phyloP scores from a whole-genome alignment of 2,888 invertebrate species.

The Nemurella pictetii region DNA sequence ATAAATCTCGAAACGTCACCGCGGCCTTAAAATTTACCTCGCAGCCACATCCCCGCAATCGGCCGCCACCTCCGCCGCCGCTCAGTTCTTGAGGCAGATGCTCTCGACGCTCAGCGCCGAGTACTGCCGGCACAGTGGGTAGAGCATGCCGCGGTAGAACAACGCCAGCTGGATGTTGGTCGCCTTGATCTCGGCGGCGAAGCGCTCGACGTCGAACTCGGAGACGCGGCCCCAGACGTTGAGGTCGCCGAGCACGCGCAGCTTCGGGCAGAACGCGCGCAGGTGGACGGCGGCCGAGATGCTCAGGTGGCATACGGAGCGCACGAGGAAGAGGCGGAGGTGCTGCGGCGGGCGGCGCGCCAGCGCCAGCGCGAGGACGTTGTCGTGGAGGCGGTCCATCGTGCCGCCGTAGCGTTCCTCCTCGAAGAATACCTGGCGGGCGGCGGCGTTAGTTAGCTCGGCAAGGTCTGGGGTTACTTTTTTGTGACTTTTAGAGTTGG shows the following conservation, averaged over 20 bases:
- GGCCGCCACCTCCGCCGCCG: no score
- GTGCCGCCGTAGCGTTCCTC: slow-evolving; percentile 35
- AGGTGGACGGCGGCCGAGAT: slow-evolving; percentile 33
- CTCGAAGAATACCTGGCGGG: slow-evolving; percentile 36
- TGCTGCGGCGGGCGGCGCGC: slow-evolving; percentile 31
- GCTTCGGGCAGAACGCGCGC: slow-evolving; percentile 34
- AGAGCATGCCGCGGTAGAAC: slow-evolving; percentile 33
- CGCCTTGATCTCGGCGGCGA: slow-evolving; percentile 33
- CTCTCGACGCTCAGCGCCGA: not conserved
- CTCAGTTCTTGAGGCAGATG: not conserved
- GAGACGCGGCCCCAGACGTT: slow-evolving; percentile 33
- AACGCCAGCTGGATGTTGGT: slow-evolving; percentile 36
- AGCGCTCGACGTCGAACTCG: slow-evolving; percentile 33
- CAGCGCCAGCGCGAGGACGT: slow-evolving; percentile 29
- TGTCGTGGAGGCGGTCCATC: slow-evolving; percentile 37
- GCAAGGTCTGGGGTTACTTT: no score
- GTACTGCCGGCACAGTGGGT: slow-evolving; percentile 26
- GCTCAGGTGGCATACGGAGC: slow-evolving; percentile 36
- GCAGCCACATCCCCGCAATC: not conserved
- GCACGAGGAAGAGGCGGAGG: slow-evolving; percentile 36
- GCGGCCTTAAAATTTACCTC: no score
- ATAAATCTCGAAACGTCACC: no score
- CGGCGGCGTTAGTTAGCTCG: no score
- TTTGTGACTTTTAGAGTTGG: no score
- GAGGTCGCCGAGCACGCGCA: slow-evolving; percentile 37